Evolutionary conservation across 1,140 invertebrate genomes (phyloP).

Genomic region (Bombyx mori): ASM3026992v2 NC_085128.1:11310501-11311000

Average conservation of each 20-base stretch:
- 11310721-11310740: neutral
- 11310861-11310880: conserved; percentile 44
- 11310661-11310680: too few relatives aligned
- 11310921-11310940: conserved; percentile 51
- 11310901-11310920: conserved; percentile 49
- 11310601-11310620: too few relatives aligned
- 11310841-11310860: conserved; percentile 59
- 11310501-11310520: too few relatives aligned
- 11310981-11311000: neutral
- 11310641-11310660: too few relatives aligned
- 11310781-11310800: conserved; percentile 55
- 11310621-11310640: too few relatives aligned
- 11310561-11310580: too few relatives aligned
- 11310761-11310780: conserved; percentile 63
- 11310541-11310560: too few relatives aligned
- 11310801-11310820: conserved; percentile 61
- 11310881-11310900: conserved; percentile 53
- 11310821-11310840: conserved; percentile 54
- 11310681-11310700: too few relatives aligned
- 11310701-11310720: too few relatives aligned
- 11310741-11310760: conserved; percentile 53
- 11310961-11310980: too few relatives aligned
- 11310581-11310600: too few relatives aligned
- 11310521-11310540: too few relatives aligned
- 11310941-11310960: conserved; percentile 47